Conservation (phyloP, 2,113 vertebrate species). For the Pandion haliaetus region DNA sequence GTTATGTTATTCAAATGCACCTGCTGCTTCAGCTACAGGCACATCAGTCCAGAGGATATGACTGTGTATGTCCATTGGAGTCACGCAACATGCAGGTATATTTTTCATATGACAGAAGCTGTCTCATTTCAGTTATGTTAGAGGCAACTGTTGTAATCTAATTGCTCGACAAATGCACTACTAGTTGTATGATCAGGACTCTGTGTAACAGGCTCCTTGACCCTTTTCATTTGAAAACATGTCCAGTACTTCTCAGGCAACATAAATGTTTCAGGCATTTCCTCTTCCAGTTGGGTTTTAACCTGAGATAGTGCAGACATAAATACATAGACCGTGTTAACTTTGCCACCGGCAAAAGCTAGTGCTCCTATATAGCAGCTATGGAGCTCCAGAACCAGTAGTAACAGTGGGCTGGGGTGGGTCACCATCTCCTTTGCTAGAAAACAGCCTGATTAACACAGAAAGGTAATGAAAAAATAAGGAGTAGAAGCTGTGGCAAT, state of each 20-base stretch:
- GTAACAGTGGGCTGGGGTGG: too few relatives aligned
- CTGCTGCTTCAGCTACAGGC: not conserved
- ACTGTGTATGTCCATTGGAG: not conserved
- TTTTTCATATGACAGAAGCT: not conserved
- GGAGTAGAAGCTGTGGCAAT: not conserved
- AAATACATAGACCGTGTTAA: not conserved
- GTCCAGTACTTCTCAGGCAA: not conserved
- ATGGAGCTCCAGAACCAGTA: not conserved
- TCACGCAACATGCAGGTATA: not conserved
- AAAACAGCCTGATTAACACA: not conserved
- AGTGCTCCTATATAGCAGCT: not conserved
- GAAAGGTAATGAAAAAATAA: not conserved
- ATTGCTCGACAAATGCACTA: not conserved
- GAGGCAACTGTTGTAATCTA: not conserved
- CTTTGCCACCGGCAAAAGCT: not conserved
- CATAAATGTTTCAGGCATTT: not conserved
- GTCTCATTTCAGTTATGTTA: not conserved
- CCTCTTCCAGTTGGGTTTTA: not conserved
- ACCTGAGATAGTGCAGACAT: not conserved
- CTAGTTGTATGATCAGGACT: not conserved
- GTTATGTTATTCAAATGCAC: too few relatives aligned
- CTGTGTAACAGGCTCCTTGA: not conserved
- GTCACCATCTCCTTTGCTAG: not conserved
- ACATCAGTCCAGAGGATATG: not conserved
- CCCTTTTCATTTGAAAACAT: not conserved